Base-by-base conservation (phyloP, 2,888 invertebrate species). In the Scaptomyza tumidula region DNA sequence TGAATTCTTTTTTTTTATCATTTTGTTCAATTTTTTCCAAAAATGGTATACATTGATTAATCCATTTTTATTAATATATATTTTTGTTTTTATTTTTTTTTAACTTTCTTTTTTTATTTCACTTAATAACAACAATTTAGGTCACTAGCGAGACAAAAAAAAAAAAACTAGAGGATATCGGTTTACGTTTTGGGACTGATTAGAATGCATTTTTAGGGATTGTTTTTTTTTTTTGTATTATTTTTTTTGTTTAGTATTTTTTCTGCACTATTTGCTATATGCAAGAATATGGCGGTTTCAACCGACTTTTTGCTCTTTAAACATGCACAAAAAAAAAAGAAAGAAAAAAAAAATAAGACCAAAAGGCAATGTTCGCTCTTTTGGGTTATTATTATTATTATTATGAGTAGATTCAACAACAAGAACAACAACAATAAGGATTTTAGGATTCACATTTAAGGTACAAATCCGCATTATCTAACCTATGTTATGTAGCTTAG, bases 81-180 rank as follows among this genome's bases (percentile, higher is more conserved):
- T 45, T 39, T 43, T 33, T 60, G 41, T 48, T 16, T 54, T n/a
- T 19, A 19, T 19, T 37, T 55, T 14, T 27, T 11, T 19, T 55
- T 39, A 41, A 16, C 24, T 44, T 43, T 56, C 50, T 48, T 35
- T 55, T 57, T 45, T 53, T 62, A 33, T 43, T 69, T 60, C n/a
- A 49, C 66, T 70, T 73, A 70, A 64, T 52, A 75, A 72, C 63
- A 74, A 74, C 71, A 78, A 77, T 75, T 63, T 62, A 52, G 58
- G 53, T 69, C 56, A 78, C 64, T 74, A 78, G 59, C 37, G 54
- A 75, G 69, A 79, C 65, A 68, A 69, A 67, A 50, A 79, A 63
- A 79, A 63, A 68, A 86, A 66, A 67, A 50, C 50, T 69, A 61
- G 53, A 78, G 68, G 59, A 76, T 56, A 71, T 74, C 63, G 56